Conservation (phyloP, 1,140 invertebrate genomes). For the Radopholus similis region DNA sequence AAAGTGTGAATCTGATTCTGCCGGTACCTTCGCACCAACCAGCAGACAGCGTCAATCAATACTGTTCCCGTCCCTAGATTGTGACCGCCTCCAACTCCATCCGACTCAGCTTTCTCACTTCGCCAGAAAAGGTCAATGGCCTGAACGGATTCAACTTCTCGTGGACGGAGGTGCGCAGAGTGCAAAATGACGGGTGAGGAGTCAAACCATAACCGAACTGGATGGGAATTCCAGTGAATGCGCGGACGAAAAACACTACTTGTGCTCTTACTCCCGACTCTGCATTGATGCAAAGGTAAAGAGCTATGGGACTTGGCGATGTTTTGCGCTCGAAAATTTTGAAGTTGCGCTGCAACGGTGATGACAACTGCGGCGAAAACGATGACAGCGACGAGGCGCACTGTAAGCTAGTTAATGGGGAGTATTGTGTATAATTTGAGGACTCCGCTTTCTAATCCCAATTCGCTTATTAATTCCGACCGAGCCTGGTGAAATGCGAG, state of each 20-base stretch:
- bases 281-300: constrained; percentile 48
- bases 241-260: constrained; percentile 35
- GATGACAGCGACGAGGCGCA: constrained; percentile 59
- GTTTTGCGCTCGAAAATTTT: too few species aligned
- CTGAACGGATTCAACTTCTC: constrained; percentile 59
- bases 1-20: constrained; percentile 2
- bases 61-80: constrained; percentile 19
- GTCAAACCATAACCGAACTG: not conserved
- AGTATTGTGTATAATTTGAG: too few species aligned
- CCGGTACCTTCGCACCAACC: not conserved
- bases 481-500: too few species aligned
- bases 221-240: constrained; percentile 47
- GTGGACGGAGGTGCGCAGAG: constrained; percentile 56
- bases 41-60: not conserved
- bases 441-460: too few species aligned
- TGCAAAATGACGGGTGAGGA: constrained; percentile 25
- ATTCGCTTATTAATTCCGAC: not conserved
- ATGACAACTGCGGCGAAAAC: constrained; percentile 55
- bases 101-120: constrained; percentile 45
- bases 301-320: too few species aligned
- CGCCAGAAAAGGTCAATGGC: constrained; percentile 47
- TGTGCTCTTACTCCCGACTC: constrained; percentile 58
- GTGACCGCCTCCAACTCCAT: constrained; percentile 48
- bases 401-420: constrained; percentile 42
- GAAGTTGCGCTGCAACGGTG: constrained; percentile 53